Evolutionary conservation across 2,113 vertebrate species (phyloP), one percentile per base, ranked within the genome.

Genomic region (Beaufortia kweichowensis): DNA sequence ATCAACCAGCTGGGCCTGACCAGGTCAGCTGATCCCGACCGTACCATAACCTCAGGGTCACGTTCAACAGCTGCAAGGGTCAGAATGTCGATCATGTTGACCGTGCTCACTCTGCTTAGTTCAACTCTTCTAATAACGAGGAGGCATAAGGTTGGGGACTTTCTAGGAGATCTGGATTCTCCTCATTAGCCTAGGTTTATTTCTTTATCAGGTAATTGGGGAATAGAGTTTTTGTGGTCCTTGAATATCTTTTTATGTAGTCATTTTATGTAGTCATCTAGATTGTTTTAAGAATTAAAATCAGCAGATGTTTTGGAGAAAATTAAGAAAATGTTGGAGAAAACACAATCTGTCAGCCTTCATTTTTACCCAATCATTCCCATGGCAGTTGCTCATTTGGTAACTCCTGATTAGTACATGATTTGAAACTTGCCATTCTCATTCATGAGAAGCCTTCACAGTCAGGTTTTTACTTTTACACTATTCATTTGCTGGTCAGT

Each of bases 61-160:
- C 84, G 85, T 86, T 91, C 61, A 91, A 89, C 84, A 89, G 87
- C 90, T 87, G 85, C 80, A 82, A 77, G 84, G 89, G 90, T 92
- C 89, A 91, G 39, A 21, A 43, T 81, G 79, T 73, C 50, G 77
- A 79, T 50, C 73, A 12, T 39, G 9, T 39, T 39, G 35, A 39
- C 35, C 11, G 35, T 71, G 59, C 70, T 83, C 84, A 86, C 85
- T 85, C 83, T 84, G 87, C 81, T 86, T 84, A 81, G 82, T 86
- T 91, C 88, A 87, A 89, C 84, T 86, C 88, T 87, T 89, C 87
- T 87, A 89, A 82, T 91, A 88, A 91, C 76, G 86, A 85, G 82
- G 85, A 90, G 82, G 89, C 89, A 79, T 67, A 79, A 69, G 85
- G 43, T 87, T 61, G 41, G 69, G 41, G 56, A 24, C 24, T 10